Percentiles rank a stretch among this genome's conserved stretches.
Conservation (phyloP, 2,113 vertebrate genomes). For the Felis catus region F.catus_Fca126_mat1.0 CM031418.1:138300001-138300500, state of each 20-base stretch:
- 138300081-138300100: rapidly evolving
- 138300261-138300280: background rate
- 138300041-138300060: rapidly evolving
- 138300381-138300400: too few species aligned
- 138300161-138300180: rapidly evolving
- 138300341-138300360: rapidly evolving
- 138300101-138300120: rapidly evolving
- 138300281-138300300: background rate
- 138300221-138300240: rapidly evolving
- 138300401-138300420: background rate
- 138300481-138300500: rapidly evolving
- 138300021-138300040: rapidly evolving
- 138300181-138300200: background rate
- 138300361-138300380: background rate
- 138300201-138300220: rapidly evolving
- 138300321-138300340: rapidly evolving
- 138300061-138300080: background rate
- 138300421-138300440: rapidly evolving
- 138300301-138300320: background rate
- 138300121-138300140: background rate
- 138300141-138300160: rapidly evolving
- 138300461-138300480: rapidly evolving
- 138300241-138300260: rapidly evolving
- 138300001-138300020: rapidly evolving
- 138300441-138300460: rapidly evolving